Percentiles rank a stretch among this genome's conserved stretches.
phyloP scores from a whole-genome alignment of 2,797 vertebrate genomes.

The Enteromius argenteus region DNA sequence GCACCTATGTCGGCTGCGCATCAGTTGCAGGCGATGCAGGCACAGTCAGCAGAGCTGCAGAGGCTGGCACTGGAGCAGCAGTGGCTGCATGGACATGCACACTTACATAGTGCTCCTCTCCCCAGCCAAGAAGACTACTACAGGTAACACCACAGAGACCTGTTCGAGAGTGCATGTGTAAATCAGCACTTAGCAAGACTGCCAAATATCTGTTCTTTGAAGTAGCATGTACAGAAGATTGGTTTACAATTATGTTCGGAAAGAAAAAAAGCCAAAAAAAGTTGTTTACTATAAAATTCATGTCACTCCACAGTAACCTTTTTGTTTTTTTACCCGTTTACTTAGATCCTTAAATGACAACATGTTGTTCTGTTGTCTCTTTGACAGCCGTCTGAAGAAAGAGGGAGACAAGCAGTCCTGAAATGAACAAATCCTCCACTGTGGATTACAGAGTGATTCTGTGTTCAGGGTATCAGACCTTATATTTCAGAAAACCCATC shows the following conservation, averaged over 20 bases:
- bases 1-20: conserved; percentile 98
- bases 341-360: neutral
- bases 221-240: neutral
- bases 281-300: neutral
- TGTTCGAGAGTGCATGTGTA: neutral
- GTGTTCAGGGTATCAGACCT: conserved; percentile 59
- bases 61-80: conserved; percentile 99
- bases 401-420: conserved; percentile 99
- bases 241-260: neutral
- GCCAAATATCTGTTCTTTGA: neutral
- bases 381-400: conserved; percentile 96
- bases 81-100: conserved; percentile 95
- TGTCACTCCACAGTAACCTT: neutral
- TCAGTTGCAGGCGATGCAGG: conserved; percentile 98
- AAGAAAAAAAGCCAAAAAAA: no score
- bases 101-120: conserved; percentile 93
- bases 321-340: neutral
- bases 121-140: conserved; percentile 99
- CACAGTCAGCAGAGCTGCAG: conserved; percentile 97
- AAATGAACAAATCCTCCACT: conserved; percentile 60
- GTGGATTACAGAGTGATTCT: conserved; percentile 59
- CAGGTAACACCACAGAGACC: conserved; percentile 79
- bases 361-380: conserved; percentile 59
- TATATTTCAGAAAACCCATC: conserved; percentile 53
- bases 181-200: neutral